phyloP scores from a whole-genome alignment of 2,888 invertebrate species.

The Stenodera caucasica region DNA sequence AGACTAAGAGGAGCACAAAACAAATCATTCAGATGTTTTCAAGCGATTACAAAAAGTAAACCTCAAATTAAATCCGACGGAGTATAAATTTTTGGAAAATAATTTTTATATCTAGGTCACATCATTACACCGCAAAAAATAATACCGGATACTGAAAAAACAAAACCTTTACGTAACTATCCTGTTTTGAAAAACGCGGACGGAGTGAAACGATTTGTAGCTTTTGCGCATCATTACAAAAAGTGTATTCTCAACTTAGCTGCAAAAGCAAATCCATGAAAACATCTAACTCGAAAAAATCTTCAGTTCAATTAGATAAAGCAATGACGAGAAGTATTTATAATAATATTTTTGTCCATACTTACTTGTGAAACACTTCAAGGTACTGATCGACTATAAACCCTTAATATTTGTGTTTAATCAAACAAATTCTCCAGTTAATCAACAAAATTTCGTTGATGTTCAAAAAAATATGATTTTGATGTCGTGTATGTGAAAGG shows the following conservation, averaged over 20 bases:
- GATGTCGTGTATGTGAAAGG: constrained; percentile 31
- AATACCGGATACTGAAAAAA: neutral
- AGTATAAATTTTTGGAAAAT: constrained; percentile 29
- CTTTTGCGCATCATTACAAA: constrained; percentile 1
- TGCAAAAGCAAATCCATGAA: too few species aligned
- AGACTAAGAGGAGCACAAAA: constrained; percentile 29
- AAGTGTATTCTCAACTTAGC: constrained; percentile 13
- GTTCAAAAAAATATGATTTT: constrained; percentile 35
- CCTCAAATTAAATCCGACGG: constrained; percentile 33
- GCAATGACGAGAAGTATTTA: too few species aligned
- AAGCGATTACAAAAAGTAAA: constrained; percentile 23
- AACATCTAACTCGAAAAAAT: constrained; percentile 6
- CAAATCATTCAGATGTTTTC: constrained; percentile 29
- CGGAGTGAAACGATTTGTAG: constrained; percentile 20
- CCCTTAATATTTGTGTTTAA: constrained; percentile 34
- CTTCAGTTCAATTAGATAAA: too few species aligned
- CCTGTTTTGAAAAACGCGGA: constrained; percentile 11
- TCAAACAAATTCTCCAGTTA: constrained; percentile 36
- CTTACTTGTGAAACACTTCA: constrained; percentile 31
- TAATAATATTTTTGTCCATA: too few species aligned
- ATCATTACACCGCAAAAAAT: too few species aligned
- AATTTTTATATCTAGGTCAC: too few species aligned
- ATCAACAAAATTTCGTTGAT: constrained; percentile 36
- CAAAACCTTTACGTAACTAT: too few species aligned
- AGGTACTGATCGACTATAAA: constrained; percentile 33